Evolutionary conservation across 2,888 invertebrate genomes (phyloP).

Genomic region (Noctuana brunneofusca): DNA sequence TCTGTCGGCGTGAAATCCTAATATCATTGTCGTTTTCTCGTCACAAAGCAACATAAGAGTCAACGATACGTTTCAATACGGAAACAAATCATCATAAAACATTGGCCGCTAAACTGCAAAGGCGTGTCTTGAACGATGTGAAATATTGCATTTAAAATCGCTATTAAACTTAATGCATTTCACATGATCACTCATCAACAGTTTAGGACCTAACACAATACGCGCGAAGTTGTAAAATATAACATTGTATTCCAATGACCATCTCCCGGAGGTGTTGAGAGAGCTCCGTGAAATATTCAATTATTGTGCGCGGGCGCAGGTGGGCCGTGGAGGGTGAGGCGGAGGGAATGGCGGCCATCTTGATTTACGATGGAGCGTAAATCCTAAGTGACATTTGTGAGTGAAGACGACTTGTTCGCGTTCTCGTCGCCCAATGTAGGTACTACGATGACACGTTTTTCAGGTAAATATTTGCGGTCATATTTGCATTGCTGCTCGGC

Average conservation of each 20-base stretch:
- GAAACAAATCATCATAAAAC: slow-evolving; percentile 82
- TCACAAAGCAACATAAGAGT: slow-evolving; percentile 54
- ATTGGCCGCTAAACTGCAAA: slow-evolving; percentile 67
- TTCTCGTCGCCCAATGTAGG: slow-evolving; percentile 49
- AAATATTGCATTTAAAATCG: slow-evolving; percentile 80
- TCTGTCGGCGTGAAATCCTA: slow-evolving; percentile 45
- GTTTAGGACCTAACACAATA: slow-evolving; percentile 81
- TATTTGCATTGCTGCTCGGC: slow-evolving; percentile 48
- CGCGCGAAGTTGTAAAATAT: slow-evolving; percentile 69
- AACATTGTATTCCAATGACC: slow-evolving; percentile 74
- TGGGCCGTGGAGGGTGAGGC: slow-evolving; percentile 54
- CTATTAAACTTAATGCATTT: slow-evolving; percentile 77
- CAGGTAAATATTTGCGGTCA: slow-evolving; percentile 62
- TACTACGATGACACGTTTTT: slow-evolving; percentile 64
- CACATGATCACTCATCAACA: slow-evolving; percentile 79
- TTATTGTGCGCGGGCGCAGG: slow-evolving; percentile 78
- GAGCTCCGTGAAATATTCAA: slow-evolving; percentile 80
- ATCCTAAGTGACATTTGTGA: slow-evolving; percentile 80
- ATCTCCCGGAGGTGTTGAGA: slow-evolving; percentile 77
- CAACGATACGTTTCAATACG: slow-evolving; percentile 61
- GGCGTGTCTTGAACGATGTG: slow-evolving; percentile 72
- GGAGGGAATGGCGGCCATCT: slow-evolving; percentile 70
- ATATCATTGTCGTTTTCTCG: slow-evolving; percentile 55
- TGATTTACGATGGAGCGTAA: slow-evolving; percentile 80
- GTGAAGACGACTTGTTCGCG: slow-evolving; percentile 60